A percentile compares a stretch with the other conserved stretches of the same genome.
Evolutionary conservation across 2,888 invertebrate genomes (phyloP).

Genomic region (Pandemis cinnamomeana): DNA sequence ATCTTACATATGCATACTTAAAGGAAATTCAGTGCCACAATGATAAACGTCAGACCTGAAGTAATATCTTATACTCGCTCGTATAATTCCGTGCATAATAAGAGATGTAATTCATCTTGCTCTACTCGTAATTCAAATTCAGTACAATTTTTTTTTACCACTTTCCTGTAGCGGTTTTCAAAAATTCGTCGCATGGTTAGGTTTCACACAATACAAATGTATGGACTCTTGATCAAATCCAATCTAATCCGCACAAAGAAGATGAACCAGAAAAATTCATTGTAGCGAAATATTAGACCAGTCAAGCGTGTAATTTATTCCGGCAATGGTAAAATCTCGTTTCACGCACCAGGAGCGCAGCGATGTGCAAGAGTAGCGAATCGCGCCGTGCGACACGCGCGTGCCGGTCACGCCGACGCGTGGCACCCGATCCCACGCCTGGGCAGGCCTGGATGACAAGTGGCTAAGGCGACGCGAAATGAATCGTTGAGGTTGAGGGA

Average conservation of each 20-base stretch:
- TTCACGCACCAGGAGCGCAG: slow-evolving; percentile 64
- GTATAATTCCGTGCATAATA: too few relatives aligned
- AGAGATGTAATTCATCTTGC: too few relatives aligned
- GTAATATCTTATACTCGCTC: too few relatives aligned
- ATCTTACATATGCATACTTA: too few relatives aligned
- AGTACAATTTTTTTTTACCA: too few relatives aligned
- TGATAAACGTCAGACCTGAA: too few relatives aligned
- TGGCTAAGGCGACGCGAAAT: background rate
- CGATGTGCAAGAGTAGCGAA: slow-evolving; percentile 51
- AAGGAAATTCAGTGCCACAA: too few relatives aligned
- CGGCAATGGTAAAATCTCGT: slow-evolving; percentile 54
- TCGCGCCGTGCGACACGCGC: slow-evolving; percentile 44
- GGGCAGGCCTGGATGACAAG: slow-evolving; percentile 12
- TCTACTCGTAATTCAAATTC: too few relatives aligned
- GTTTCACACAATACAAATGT: background rate
- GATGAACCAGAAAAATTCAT: background rate
- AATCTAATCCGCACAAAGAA: background rate
- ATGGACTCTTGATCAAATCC: background rate
- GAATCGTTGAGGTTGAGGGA: too few relatives aligned
- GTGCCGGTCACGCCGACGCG: slow-evolving; percentile 44
- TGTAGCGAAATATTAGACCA: slow-evolving; percentile 27
- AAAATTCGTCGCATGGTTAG: too few relatives aligned
- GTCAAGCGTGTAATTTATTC: slow-evolving; percentile 34
- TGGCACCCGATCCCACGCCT: slow-evolving; percentile 33
- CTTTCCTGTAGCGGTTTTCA: too few relatives aligned